Percentiles rank a stretch among this genome's conserved stretches.
Conservation (phyloP, 2,888 invertebrate species). For the Julus scanicus region DNA sequence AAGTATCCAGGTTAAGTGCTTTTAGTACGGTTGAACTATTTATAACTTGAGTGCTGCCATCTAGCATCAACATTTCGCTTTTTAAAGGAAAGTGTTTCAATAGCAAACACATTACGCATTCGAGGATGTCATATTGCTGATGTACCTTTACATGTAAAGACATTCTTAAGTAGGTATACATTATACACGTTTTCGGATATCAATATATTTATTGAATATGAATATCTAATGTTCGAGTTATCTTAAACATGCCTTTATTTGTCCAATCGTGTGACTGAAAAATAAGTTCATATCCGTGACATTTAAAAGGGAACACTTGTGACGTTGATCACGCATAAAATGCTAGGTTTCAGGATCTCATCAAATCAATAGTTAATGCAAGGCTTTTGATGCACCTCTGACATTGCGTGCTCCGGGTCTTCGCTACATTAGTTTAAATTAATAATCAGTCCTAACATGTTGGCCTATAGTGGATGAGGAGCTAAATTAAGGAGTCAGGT, state of each 20-base stretch:
- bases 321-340: not conserved
- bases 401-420: not conserved
- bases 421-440: not conserved
- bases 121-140: too few species aligned
- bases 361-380: not conserved
- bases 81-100: not conserved
- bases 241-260: not conserved
- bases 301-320: not conserved
- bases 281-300: not conserved
- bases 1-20: conserved; percentile 11
- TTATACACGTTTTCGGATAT: too few species aligned
- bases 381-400: not conserved
- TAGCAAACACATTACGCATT: too few species aligned
- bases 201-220: too few species aligned
- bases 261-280: not conserved
- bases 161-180: too few species aligned
- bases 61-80: conserved; percentile 12
- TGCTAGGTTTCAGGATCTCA: not conserved
- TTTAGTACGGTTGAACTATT: not conserved
- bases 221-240: too few species aligned
- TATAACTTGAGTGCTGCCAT: conserved; percentile 1
- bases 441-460: not conserved
- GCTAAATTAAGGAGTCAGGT: too few species aligned
- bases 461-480: too few species aligned
- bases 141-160: too few species aligned